A percentile compares a stretch with the other conserved stretches of the same genome.
Evolutionary conservation across 1,140 invertebrate genomes (phyloP).

Genomic region (Zeugodacus cucurbitae): DNA sequence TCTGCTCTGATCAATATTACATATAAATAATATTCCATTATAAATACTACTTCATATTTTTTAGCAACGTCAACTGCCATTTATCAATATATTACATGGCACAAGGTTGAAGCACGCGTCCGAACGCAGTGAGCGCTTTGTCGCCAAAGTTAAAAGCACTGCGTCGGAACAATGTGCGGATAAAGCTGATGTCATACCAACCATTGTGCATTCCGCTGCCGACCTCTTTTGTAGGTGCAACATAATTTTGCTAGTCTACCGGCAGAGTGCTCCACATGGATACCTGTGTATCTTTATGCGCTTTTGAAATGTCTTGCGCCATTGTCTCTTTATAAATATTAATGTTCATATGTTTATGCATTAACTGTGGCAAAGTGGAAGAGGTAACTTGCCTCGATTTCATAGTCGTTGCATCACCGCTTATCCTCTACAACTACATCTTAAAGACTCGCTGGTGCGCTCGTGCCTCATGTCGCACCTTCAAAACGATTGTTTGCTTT

Average conservation of each 20-base stretch:
- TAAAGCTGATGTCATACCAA: too few species aligned
- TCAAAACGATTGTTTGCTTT: background rate
- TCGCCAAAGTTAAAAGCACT: background rate
- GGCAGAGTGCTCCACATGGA: background rate
- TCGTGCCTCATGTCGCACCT: slow-evolving; percentile 26
- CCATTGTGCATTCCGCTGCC: background rate
- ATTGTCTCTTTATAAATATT: background rate
- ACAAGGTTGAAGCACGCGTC: background rate
- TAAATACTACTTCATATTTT: too few species aligned
- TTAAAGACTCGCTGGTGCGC: background rate
- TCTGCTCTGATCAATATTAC: too few species aligned
- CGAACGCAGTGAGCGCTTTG: background rate
- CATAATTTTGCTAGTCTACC: background rate
- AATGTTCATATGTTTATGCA: background rate
- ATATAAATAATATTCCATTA: too few species aligned
- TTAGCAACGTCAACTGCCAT: background rate
- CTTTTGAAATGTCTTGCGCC: background rate
- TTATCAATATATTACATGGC: background rate
- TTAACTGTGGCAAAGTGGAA: background rate
- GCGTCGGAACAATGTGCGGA: background rate
- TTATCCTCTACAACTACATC: background rate
- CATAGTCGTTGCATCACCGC: background rate
- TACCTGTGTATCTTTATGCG: background rate
- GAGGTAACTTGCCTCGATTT: background rate
- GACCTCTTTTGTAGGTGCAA: background rate